Conservation (phyloP, 2,113 vertebrate species). For the Mastomys coucha region DNA sequence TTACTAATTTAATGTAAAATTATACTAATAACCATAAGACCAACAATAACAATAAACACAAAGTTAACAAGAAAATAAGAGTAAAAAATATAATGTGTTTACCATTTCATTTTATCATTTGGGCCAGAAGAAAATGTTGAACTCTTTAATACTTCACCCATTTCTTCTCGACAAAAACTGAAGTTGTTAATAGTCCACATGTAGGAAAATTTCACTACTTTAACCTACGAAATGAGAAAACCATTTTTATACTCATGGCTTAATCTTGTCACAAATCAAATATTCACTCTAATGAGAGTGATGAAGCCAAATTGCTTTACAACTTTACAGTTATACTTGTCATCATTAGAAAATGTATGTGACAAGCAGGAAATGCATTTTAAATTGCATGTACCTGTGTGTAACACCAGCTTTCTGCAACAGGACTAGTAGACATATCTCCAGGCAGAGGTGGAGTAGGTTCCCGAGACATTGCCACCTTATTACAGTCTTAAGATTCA, state of each 20-base stretch:
- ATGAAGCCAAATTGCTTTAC: constrained; percentile 26
- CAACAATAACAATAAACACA: not conserved
- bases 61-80: constrained; percentile 33
- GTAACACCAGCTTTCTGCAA: constrained; percentile 99
- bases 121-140: constrained; percentile 93
- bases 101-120: constrained; percentile 95
- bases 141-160: constrained; percentile 94
- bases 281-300: not conserved
- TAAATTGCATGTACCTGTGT: constrained; percentile 92
- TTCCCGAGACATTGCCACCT: constrained; percentile 95
- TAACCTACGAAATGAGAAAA: constrained; percentile 89
- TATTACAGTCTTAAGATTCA: constrained; percentile 81
- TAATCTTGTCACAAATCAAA: constrained; percentile 53
- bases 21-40: not conserved
- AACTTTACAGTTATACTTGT: constrained; percentile 44
- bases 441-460: constrained; percentile 95
- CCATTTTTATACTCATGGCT: constrained; percentile 34
- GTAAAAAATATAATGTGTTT: constrained; percentile 77
- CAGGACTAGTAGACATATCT: constrained; percentile 97
- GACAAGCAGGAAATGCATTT: constrained; percentile 49
- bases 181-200: constrained; percentile 96
- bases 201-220: constrained; percentile 94
- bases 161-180: constrained; percentile 93
- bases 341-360: not conserved
- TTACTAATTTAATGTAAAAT: constrained; percentile 58